A percentile compares a stretch with the other conserved stretches of the same genome.
Evolutionary conservation across 2,113 vertebrate species (phyloP).

Genomic region (Caranx melampygus): DNA sequence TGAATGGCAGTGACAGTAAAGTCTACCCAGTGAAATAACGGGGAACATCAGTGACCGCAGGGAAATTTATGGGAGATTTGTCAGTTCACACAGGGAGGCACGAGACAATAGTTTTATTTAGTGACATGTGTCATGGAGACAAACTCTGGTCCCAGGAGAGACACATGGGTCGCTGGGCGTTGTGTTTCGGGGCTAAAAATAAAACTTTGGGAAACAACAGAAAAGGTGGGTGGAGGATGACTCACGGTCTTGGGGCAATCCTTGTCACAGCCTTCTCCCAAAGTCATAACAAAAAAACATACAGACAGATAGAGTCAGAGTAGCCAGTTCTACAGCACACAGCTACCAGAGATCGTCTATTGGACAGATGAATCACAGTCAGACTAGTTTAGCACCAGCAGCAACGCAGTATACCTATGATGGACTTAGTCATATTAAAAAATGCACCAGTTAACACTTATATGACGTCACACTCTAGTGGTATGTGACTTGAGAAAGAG

Average conservation of each 20-base stretch:
- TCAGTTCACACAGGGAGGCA: neutral
- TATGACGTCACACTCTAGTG: neutral
- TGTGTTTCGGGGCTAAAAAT: slow-evolving; percentile 60
- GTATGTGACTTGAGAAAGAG: neutral
- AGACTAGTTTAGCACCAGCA: too few species aligned
- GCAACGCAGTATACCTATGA: too few species aligned
- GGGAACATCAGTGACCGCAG: neutral
- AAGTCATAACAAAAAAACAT: slow-evolving; percentile 47
- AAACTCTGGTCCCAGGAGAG: slow-evolving; percentile 12
- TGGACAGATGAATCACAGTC: rapidly evolving
- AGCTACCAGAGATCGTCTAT: slow-evolving; percentile 59
- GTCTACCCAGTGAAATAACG: neutral
- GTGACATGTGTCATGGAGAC: slow-evolving; percentile 2
- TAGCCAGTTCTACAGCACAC: slow-evolving; percentile 15
- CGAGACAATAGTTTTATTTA: too few species aligned
- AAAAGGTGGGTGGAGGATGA: slow-evolving; percentile 65
- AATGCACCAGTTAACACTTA: neutral
- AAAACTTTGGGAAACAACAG: slow-evolving; percentile 57
- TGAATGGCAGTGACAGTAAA: neutral
- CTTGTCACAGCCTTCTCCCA: slow-evolving; percentile 26
- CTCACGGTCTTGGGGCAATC: slow-evolving; percentile 57
- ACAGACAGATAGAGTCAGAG: slow-evolving; percentile 14
- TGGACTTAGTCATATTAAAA: too few species aligned
- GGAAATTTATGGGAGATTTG: neutral
- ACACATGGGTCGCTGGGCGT: slow-evolving; percentile 8